Conservation (phyloP, 2,888 invertebrate genomes). For the Xylota sylvarum region DNA sequence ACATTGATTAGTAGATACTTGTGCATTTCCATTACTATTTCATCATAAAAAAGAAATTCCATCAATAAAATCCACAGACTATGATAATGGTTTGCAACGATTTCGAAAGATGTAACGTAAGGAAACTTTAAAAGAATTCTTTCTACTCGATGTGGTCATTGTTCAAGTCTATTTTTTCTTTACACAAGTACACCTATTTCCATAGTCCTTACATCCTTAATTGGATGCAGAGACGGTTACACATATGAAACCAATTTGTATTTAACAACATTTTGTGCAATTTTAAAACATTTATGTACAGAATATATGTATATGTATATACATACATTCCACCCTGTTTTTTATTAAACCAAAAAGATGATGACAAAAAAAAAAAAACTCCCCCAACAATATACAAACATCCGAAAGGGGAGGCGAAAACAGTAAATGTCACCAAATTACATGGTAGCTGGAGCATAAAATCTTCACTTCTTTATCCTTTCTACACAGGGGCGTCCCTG, state of each 20-base stretch:
- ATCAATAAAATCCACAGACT: too few relatives aligned
- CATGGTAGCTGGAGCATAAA: constrained; percentile 56
- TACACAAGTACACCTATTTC: too few relatives aligned
- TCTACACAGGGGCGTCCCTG: constrained; percentile 18
- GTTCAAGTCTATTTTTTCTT: too few relatives aligned
- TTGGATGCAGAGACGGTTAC: constrained; percentile 13
- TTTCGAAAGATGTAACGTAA: too few relatives aligned
- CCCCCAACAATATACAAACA: constrained; percentile 32
- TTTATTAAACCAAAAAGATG: not conserved
- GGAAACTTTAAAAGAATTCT: too few relatives aligned
- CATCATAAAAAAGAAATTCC: too few relatives aligned
- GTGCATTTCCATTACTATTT: too few relatives aligned
- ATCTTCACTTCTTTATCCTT: constrained; percentile 49
- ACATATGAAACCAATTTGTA: constrained; percentile 50
- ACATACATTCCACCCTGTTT: constrained; percentile 15
- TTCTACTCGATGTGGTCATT: too few relatives aligned
- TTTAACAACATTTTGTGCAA: constrained; percentile 32
- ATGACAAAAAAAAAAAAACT: constrained; percentile 12
- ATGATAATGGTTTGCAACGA: too few relatives aligned
- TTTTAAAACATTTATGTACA: constrained; percentile 31
- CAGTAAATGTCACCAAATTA: constrained; percentile 66
- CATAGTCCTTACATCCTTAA: constrained; percentile 5
- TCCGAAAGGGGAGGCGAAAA: constrained; percentile 43
- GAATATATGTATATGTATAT: not conserved
- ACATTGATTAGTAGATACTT: too few relatives aligned